Evolutionary conservation across 2,113 vertebrate genomes (phyloP), one percentile per base, ranked within the genome.

Genomic region (Cromileptes altivelis): DNA sequence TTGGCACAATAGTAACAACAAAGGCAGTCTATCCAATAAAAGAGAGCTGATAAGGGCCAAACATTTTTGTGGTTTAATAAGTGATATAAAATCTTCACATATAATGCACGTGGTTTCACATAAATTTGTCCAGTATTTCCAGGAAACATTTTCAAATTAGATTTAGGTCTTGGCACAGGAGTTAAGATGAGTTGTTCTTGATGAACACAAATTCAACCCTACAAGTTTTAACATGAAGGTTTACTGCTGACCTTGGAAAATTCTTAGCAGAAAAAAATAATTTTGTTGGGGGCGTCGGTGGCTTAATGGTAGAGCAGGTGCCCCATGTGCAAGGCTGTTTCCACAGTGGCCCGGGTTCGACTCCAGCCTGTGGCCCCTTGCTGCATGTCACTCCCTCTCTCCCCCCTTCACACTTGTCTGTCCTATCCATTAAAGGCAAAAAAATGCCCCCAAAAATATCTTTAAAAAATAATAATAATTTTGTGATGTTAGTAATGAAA

Each of bases 31-130:
- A 2, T 55, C 25, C 37, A 49, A 62, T 82, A 62, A 83, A 70
- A 75, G 14, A 61, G 6, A 13, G 58, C 21, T 53, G 55, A 84
- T 78, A 56, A 67, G 78, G 42, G 57, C 74, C 69, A 79, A 62
- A 75, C 69, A 81, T 85, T 75, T 73, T 61, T 64, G 67, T 67
- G 81, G 60, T 75, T 78, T 49, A 70, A 78, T 85, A 73, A 85
- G 74, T 83, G 45, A 80, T 68, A 82, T 73, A 25, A 84, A 85
- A 81, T 85, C 33, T 80, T 62, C 76, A 70, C 55, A 56, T 80
- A 52, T 62, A 62, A 61, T 57, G 30, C 55, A 58, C 42, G 25
- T 73, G 64, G 21, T 86, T 85, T 80, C 49, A 67, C 47, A 40
- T 72, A 47, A 65, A 49, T 56, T 40, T 55, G 18, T 70, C 47